Evolutionary conservation across 2,797 vertebrate species (phyloP), one percentile per base, ranked within the genome.

Genomic region (Pipistrellus kuhlii): DNA sequence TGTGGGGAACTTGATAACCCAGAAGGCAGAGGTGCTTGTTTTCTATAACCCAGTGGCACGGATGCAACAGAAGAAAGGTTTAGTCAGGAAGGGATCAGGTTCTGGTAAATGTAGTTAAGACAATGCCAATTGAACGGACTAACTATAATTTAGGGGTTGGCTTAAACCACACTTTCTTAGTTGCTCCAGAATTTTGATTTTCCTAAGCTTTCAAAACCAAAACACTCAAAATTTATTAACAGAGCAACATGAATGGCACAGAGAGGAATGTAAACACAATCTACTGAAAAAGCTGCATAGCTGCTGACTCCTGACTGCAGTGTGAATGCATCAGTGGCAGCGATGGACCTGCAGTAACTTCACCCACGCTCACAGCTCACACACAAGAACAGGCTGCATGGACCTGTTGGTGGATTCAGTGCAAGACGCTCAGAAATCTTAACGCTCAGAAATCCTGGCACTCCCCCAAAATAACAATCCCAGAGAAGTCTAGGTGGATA

Each of bases 101-200:
- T 95, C 82, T 75, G 44, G 44, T 44, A 90, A 84, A 80, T 32
- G n/a, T 5, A 90, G 76, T 17, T 18, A 83, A 62, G 48, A 13
- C 77, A 75, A 85, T 11, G 73, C 25, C 71, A 46, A 44, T 44
- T 80, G 81, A 87, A 86, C 3, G 68, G 38, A 83, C 23, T 68
- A 51, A 75, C 82, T 68, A 86, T 55, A 89, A 64, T 0, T 85
- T n/a, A n/a, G 78, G 91, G 44, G 75, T 68, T 90, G 87, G 57
- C 55, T 35, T 82, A 82, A 73, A 95, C 73, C 71, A 23, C 55
- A 85, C 17, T 95, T 94, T 93, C 55, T 71, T 83, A 38, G 76
- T 48, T 83, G 44, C 59, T 91, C 88, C 38, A 90, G 27, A 85
- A 90, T 88, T 90, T 85, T 82, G 68, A 13, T 88, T 94, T 93